Base-by-base conservation (phyloP, 2,113 vertebrate species). In the Microcebus griseorufus region DNA sequence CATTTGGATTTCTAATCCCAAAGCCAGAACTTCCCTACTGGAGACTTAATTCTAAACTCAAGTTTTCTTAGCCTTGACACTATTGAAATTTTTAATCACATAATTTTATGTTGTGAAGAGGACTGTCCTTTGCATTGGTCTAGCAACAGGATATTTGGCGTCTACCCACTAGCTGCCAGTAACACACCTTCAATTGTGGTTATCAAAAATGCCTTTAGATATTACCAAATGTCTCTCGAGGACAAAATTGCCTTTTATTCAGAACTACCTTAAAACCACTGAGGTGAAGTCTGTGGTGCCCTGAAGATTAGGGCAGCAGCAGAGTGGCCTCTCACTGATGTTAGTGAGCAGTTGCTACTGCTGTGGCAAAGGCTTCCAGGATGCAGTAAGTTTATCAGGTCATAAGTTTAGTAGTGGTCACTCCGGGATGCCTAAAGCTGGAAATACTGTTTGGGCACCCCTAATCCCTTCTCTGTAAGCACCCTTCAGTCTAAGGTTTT, bases 1-100 rank as follows among this genome's bases (percentile, higher is more conserved):
- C 32, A 45, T 95, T 97, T 96, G 53, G 9, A n/a, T 55, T 92
- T 96, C 83, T 96, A 87, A 70, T 92, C 34, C 29, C 42, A 73
- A 93, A 94, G 25, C 78, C 58, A 79, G 70, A 93, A 6, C 10
- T 96, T 94, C 37, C 17, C 25, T 88, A 18, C 11, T 88, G 20
- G 27, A 90, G 27, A 92, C 45, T 67, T 87, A 78, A 48, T 25
- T 62, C 2, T 85, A 48, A 95, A 22, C 16, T 17, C 32, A 81
- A 2, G 69, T 25, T 82, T 81, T 96, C 51, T 88, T 25, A 79
- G 1, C 14, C 48, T 87, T 10, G 9, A 45, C 76, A 67, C 64
- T 76, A 4, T 73, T 87, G 72, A 91, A 16, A 37, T 93, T 86
- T 94, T 93, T 32, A 79, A 45, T 20, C 51, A 95, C 58, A 12